Conservation (phyloP, 2,113 vertebrate genomes). For the Pluvianellus socialis region DNA sequence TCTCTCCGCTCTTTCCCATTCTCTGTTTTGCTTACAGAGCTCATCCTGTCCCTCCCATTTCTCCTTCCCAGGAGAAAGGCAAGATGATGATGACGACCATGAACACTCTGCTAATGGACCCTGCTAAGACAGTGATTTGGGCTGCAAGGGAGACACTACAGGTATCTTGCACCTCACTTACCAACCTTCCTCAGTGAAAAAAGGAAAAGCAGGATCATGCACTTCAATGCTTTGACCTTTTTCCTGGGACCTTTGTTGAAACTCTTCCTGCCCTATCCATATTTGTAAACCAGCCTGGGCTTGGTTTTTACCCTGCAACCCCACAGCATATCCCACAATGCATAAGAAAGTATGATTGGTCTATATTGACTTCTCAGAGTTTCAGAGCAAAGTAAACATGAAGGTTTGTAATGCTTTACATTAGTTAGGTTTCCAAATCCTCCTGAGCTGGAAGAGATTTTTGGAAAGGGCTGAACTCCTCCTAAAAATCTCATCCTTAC, state of each 20-base stretch:
- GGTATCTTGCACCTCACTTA: not conserved
- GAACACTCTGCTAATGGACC: not conserved
- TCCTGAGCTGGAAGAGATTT: not conserved
- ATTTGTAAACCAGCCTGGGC: not conserved
- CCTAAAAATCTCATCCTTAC: not conserved
- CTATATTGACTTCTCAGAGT: not conserved
- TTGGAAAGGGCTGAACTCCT: not conserved
- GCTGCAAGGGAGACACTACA: not conserved
- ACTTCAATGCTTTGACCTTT: not conserved
- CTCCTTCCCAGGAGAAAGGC: not conserved
- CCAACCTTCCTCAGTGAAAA: not conserved
- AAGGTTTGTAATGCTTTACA: not conserved
- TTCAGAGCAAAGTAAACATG: not conserved
- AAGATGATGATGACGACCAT: not conserved
- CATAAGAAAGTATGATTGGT: rapidly evolving
- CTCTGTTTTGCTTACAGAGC: slow-evolving; percentile 2
- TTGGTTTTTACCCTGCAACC: not conserved
- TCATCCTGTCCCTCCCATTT: not conserved
- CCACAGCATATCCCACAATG: not conserved
- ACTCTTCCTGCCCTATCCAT: not conserved
- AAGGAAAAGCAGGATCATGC: not conserved
- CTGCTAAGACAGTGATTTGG: not conserved
- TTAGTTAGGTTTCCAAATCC: not conserved
- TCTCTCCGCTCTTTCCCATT: slow-evolving; percentile 8
- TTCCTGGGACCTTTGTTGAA: not conserved